phyloP scores from a whole-genome alignment of 2,113 vertebrate genomes.

The Gyps fulvus region DNA sequence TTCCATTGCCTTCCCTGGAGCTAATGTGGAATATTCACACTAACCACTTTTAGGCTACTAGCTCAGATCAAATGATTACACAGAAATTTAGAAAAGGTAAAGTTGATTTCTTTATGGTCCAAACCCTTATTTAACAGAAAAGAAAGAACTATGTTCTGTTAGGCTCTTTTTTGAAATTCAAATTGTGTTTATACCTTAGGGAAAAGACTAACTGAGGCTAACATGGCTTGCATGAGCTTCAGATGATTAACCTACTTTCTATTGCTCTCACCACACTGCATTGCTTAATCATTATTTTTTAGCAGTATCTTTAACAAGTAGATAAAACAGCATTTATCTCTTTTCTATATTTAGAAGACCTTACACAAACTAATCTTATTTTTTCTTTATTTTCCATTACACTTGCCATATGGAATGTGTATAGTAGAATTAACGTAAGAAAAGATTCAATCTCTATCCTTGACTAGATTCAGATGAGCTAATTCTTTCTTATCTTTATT shows the following conservation, averaged over 20 bases:
- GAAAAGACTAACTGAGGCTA: conserved; percentile 37
- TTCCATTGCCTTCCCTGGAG: background rate
- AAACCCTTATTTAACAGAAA: conserved; percentile 42
- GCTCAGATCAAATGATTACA: background rate
- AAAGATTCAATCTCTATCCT: background rate
- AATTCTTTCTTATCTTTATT: background rate
- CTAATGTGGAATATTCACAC: background rate
- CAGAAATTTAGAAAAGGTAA: conserved; percentile 15
- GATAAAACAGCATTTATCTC: conserved; percentile 11
- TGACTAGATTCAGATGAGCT: background rate
- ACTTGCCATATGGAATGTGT: background rate
- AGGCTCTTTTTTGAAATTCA: conserved; percentile 56
- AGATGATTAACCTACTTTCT: conserved; percentile 59
- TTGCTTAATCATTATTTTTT: conserved; percentile 49
- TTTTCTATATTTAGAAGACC: conserved; percentile 18
- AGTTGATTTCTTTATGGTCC: background rate
- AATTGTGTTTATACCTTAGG: conserved; percentile 49
- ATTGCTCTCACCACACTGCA: conserved; percentile 4
- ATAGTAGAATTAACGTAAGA: background rate
- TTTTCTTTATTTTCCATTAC: conserved; percentile 2
- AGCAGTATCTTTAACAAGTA: conserved; percentile 44
- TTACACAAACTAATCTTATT: background rate
- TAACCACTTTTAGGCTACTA: background rate
- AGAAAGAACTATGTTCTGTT: conserved; percentile 1
- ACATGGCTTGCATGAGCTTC: conserved; percentile 27